Base-by-base conservation (phyloP, 1,140 invertebrate genomes). In the Teleopsis dalmanni region DNA sequence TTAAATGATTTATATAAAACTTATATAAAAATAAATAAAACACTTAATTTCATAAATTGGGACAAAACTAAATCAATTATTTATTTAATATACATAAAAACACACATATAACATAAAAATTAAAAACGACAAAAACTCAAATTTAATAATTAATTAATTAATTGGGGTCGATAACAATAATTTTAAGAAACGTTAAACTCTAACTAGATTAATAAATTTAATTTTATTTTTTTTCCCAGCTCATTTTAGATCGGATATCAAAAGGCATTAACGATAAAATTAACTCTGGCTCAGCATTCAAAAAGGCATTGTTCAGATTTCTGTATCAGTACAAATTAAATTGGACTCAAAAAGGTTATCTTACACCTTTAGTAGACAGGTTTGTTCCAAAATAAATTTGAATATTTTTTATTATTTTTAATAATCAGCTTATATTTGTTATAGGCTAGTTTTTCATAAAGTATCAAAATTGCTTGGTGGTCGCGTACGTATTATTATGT, bases 261-360 rank as follows among this genome's bases (percentile, higher is more conserved):
- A 97, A 97, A 74, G 90, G 85, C 43, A 92, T 98, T 48, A 88
- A 88, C 65, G 91, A 95, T 55, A 91, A 93, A 66, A 84, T 97
- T 4, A 83, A 83, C 21, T 82, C 83, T 56, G 83, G 84, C 22
- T 83, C 87, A 8, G 73, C 77, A 13, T 79, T 92, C 25, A 80
- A 81, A 35, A 81, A 84, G 63, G 82, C 84, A 9, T 75, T 94
- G 42, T 96, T 97, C 75, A 83, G 90, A 63, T 95, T 91, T 75
- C 90, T 88, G 0, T 93, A 92, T 62, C 75, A 88, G 33, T 98
- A 98, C 75, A 97, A 96, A 74, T 76, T 81, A 42, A 84, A 81
- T 55, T 93, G 91, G 85, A 82, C 80, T 58, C 79, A 81, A 52
- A 77, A 87, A 55, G 91, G 91, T 13, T 94, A 91, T 71, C 78